Evolutionary conservation across 2,113 vertebrate species (phyloP), one percentile per base, ranked within the genome.

Genomic region (Saccopteryx leptura): DNA sequence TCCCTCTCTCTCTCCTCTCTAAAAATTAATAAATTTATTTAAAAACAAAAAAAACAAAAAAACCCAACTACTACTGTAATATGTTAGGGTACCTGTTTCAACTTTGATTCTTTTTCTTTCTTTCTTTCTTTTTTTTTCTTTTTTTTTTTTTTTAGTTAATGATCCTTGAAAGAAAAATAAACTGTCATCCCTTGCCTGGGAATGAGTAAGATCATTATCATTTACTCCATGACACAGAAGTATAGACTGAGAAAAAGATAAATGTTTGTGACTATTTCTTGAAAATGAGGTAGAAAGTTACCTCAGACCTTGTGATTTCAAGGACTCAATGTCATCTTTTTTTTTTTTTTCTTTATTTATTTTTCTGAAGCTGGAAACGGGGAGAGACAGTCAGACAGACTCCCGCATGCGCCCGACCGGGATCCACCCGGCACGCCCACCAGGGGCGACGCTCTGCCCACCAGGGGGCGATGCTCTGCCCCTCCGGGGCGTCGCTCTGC

Each of bases 111-210:
- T 11, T 28, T 33, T 69, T 5, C 17, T 9, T 52, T 50, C 58
- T 72, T n/a, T 84, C 5, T 11, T 28, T 33, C 61, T 5, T 23
- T 9, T 52, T 50, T 65, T 72, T n/a, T 84, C n/a, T 11, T 11
- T 28, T 33, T 69, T 5, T 23, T 9, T 52, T 50, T 65, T 72
- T n/a, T 84, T 26, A 33, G 26, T 85, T 93, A 94, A 61, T 76
- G 28, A 94, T 28, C 56, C n/a, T 87, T 75, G 61, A 92, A 69
- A 46, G 48, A 80, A 61, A 91, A 66, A 81, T 74, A 71, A 56
- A 63, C 24, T 90, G 4, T 50, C 24, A 54, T 60, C 18, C 24
- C 14, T 90, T 92, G 19, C 50, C 66, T 76, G 58, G 26, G 18
- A 46, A 80, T 92, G 87, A 50, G 19, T 60, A 75, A 92, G n/a